Evolutionary conservation across 2,888 invertebrate genomes (phyloP).

Genomic region (Chymomyza procnemis): DNA sequence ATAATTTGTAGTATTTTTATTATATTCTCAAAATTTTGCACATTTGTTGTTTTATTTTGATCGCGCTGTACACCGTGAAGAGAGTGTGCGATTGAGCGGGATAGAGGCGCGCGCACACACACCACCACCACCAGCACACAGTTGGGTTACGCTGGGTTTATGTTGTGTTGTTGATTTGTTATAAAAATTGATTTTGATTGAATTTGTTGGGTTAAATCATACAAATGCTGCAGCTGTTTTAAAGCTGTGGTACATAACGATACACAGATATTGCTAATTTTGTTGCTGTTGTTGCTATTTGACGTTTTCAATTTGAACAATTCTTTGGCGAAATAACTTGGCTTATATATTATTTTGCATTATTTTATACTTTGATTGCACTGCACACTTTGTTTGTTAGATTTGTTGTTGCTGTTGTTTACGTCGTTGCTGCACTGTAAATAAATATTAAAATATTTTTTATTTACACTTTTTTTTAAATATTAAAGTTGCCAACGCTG

Average conservation of each 20-base stretch:
- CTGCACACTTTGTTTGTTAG: slow-evolving; percentile 30
- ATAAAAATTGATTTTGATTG: slow-evolving; percentile 21
- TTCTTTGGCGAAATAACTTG: slow-evolving; percentile 18
- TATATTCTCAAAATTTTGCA: slow-evolving; percentile 53
- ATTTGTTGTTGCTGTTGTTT: slow-evolving; percentile 27
- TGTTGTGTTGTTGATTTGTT: slow-evolving; percentile 16
- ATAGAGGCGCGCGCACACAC: slow-evolving; percentile 21
- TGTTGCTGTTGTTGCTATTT: slow-evolving; percentile 1
- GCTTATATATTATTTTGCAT: slow-evolving; percentile 6
- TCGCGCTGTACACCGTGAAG: slow-evolving; percentile 10
- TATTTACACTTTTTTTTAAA: too few species aligned
- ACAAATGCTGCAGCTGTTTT: slow-evolving; percentile 24
- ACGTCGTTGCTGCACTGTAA: slow-evolving; percentile 29
- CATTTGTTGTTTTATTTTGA: slow-evolving; percentile 52
- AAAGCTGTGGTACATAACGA: slow-evolving; percentile 4
- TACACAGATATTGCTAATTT: slow-evolving; percentile 12
- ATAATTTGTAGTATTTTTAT: slow-evolving; percentile 29
- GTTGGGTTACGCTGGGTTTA: not conserved
- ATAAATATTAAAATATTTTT: slow-evolving; percentile 1
- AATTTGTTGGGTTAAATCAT: slow-evolving; percentile 19
- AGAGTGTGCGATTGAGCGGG: not conserved
- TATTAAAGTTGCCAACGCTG: not conserved
- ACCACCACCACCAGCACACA: too few species aligned
- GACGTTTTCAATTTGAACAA: slow-evolving; percentile 1
- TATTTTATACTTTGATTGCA: slow-evolving; percentile 40